These are phyloP conservation scores for Sminthurides aquaticus DNA, from an alignment of 2,888 invertebrate genomes.

Conservation along the genomic window DNA sequence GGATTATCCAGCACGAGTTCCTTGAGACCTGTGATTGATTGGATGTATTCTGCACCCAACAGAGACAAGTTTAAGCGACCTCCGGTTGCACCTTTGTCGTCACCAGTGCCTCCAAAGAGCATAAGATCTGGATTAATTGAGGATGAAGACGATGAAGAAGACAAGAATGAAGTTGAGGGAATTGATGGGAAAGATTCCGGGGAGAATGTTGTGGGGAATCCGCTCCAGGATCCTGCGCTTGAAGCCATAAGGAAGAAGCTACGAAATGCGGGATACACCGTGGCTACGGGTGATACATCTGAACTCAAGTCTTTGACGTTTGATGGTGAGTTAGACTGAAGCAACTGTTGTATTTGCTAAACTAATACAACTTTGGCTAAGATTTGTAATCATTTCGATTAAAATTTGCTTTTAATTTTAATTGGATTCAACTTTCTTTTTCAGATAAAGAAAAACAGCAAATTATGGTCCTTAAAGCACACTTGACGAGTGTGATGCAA, in stretches of 20 bases:
- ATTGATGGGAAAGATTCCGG: neutral
- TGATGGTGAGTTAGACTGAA: conserved; percentile 1
- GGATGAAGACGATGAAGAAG: neutral
- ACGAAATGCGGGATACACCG: conserved; percentile 4
- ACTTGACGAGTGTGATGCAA: conserved; percentile 44
- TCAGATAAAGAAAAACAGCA: conserved; percentile 36
- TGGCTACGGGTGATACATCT: conserved; percentile 5
- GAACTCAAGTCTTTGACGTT: neutral
- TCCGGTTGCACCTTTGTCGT: too few relatives aligned
- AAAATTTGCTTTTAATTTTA: neutral
- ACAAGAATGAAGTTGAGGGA: neutral
- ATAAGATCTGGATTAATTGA: neutral
- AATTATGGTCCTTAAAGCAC: conserved; percentile 30
- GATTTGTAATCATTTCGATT: neutral
- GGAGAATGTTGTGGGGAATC: neutral
- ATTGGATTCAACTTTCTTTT: neutral
- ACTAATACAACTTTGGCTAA: neutral
- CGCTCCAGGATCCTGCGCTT: conserved; percentile 11
- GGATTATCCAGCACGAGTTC: conserved; percentile 17
- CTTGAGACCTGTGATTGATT: conserved; percentile 6
- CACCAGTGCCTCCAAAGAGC: too few relatives aligned
- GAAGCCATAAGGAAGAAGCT: conserved; percentile 16
- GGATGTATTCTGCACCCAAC: conserved; percentile 6
- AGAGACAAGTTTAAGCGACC: neutral
- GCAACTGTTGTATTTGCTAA: neutral